Percentiles rank a stretch among this genome's conserved stretches.
These are phyloP conservation scores for Scophthalmus maximus DNA, from an alignment of 2,113 vertebrate species.

Conservation along the genomic window DNA sequence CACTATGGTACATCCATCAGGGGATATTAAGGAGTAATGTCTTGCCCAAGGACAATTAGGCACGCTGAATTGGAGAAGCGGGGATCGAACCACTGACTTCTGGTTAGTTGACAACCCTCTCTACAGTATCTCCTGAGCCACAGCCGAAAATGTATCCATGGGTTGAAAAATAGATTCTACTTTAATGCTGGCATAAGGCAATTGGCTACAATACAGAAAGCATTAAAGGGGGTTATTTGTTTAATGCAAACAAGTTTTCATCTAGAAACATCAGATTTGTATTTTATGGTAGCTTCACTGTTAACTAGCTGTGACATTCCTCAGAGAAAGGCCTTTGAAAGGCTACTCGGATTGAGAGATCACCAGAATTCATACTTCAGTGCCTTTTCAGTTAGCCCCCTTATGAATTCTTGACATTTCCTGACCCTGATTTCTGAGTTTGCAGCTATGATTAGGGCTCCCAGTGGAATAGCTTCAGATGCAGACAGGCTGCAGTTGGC, in stretches of 20 bases:
- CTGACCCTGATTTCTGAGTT: constrained; percentile 74
- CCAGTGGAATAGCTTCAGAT: constrained; percentile 64
- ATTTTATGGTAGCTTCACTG: background rate
- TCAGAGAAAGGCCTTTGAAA: constrained; percentile 34
- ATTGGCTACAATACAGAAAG: too few relatives aligned
- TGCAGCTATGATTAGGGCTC: constrained; percentile 76
- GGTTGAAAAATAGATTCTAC: too few relatives aligned
- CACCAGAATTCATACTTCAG: constrained; percentile 38
- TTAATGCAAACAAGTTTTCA: constrained; percentile 1
- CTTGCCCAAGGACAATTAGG: too few relatives aligned
- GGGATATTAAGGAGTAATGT: too few relatives aligned
- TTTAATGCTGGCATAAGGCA: too few relatives aligned
- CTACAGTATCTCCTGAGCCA: too few relatives aligned
- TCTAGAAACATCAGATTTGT: background rate
- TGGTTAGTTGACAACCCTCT: too few relatives aligned
- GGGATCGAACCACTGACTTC: too few relatives aligned
- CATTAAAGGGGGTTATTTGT: background rate
- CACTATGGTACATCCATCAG: too few relatives aligned
- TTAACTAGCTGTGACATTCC: constrained; percentile 11
- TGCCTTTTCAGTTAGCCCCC: constrained; percentile 37
- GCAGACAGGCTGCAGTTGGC: constrained; percentile 57
- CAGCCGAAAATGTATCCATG: too few relatives aligned
- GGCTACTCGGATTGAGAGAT: constrained; percentile 14
- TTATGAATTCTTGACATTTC: constrained; percentile 70
- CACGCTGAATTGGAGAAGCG: too few relatives aligned